Base-by-base conservation (phyloP, 2,113 vertebrate genomes). In the Dasyornis broadbenti region DNA sequence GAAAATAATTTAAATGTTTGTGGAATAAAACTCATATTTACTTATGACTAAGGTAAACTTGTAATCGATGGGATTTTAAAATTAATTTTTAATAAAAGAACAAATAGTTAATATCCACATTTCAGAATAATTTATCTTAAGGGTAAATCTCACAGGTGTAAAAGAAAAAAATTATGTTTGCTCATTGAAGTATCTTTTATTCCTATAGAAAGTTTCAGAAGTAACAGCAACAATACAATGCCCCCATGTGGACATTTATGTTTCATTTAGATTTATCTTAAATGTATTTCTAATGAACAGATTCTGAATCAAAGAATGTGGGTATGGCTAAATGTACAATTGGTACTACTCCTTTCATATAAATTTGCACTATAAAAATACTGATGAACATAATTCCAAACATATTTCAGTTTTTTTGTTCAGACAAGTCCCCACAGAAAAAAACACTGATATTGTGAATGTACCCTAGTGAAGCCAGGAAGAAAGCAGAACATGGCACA, bases 161-260 rank as follows among this genome's bases (percentile, higher is more conserved):
- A 57, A 75, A 60, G 75, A 83, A 10, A 5, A 90, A 65, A 81
- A 66, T 60, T 26, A 52, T 12, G 9, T 44, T 75, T 89, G 45
- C 13, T 17, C 30, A 57, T 17, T n/a, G 24, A 79, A 18, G 26
- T 56, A 50, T 42, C 27, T 64, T 65, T 85, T 82, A 33, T 82
- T 26, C 40, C 73, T 50, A n/a, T 15, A 54, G 30, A 54, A 94
- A 79, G 61, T 85, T 94, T 91, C 78, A 65, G 30, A 85, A 91
- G 71, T 65, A 95, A 63, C 50, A 94, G 89, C 68, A 91, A 92
- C 91, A 91, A 80, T 47, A 92, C 64, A 96, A 96, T 90, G 91
- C 94, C 94, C 95, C 87, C 95, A 85, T 80, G 94, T 95, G 94
- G 93, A 85, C 93, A 95, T 42, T 88, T 39, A 35, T n/a, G 64